Conservation (phyloP, 2,113 vertebrate genomes). For the Thermophis baileyi region DNA sequence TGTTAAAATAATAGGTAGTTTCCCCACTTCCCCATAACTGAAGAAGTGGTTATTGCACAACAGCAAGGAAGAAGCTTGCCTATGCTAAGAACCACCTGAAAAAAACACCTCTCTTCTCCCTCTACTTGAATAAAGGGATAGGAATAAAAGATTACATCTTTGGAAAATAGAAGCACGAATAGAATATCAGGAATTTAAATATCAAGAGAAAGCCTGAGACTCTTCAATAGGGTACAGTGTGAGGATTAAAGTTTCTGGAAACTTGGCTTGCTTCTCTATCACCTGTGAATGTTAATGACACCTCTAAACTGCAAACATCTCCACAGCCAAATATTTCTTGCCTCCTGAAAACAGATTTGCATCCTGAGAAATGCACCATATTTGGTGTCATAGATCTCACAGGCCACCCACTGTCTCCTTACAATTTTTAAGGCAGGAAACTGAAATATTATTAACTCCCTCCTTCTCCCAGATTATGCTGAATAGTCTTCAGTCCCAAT, state of each 20-base stretch:
- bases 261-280: not conserved
- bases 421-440: not conserved
- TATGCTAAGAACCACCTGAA: not conserved
- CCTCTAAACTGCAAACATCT: not conserved
- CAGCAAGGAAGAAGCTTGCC: not conserved
- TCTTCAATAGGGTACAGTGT: not conserved
- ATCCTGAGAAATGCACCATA: not conserved
- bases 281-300: not conserved
- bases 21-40: not conserved
- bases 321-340: not conserved
- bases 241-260: not conserved
- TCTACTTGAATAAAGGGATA: not conserved
- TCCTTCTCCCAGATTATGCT: not conserved
- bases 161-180: not conserved
- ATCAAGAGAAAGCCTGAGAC: not conserved
- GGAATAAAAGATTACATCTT: not conserved
- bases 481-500: not conserved
- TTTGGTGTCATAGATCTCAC: not conserved
- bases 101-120: not conserved
- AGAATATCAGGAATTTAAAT: not conserved
- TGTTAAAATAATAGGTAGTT: not conserved
- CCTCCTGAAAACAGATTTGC: not conserved
- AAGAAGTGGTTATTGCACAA: not conserved
- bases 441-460: not conserved
- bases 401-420: not conserved